Evolutionary conservation across 2,797 vertebrate genomes (phyloP).

Genomic region (Oceanodroma leucorhoa): DNA sequence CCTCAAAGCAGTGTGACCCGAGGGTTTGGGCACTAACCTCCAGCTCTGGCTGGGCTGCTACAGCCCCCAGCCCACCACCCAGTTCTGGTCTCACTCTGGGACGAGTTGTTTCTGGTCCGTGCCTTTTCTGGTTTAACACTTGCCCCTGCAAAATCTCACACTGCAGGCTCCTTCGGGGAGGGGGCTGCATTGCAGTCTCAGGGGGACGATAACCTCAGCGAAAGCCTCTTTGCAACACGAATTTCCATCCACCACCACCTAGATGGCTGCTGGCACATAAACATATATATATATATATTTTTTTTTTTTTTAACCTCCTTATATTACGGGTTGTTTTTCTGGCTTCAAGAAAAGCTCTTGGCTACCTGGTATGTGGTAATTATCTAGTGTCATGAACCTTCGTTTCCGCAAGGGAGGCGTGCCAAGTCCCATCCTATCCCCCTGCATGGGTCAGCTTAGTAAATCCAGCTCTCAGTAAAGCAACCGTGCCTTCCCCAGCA

Average conservation of each 20-base stretch:
- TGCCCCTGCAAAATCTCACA: neutral
- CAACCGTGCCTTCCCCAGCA: fast-evolving
- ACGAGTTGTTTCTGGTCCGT: too few species aligned
- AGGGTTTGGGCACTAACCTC: too few species aligned
- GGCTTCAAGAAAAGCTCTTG: neutral
- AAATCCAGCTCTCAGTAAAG: neutral
- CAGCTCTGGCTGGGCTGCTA: neutral
- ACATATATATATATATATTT: fast-evolving
- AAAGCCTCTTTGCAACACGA: fast-evolving
- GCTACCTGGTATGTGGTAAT: fast-evolving
- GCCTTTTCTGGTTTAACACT: too few species aligned
- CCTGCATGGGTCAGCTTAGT: neutral
- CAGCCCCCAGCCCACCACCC: neutral
- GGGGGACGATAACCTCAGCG: neutral
- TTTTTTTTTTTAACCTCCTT: neutral
- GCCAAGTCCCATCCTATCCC: neutral
- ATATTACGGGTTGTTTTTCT: neutral
- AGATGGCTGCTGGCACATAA: neutral
- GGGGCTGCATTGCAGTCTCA: neutral
- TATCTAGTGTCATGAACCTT: fast-evolving
- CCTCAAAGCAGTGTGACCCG: fast-evolving
- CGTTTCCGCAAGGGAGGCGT: fast-evolving
- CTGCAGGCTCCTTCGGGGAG: fast-evolving
- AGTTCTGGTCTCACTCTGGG: fast-evolving
- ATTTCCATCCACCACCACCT: neutral